Evolutionary conservation across 2,113 vertebrate species (phyloP).

Genomic region (Ranitomeya variabilis): DNA sequence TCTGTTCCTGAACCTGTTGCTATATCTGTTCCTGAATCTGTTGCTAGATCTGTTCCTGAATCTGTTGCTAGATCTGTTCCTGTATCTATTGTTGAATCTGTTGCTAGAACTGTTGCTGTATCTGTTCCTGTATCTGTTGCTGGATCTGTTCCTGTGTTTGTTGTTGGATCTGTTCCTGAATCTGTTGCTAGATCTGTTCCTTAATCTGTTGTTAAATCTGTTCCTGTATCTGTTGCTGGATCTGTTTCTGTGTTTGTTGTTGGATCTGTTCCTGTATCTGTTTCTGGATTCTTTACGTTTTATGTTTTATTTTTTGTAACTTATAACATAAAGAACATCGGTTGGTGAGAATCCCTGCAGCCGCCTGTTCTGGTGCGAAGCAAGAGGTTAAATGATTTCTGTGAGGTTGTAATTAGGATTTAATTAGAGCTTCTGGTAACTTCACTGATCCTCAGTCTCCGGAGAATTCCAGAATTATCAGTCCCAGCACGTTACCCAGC

Average conservation of each 20-base stretch:
- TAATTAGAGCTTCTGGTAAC: conserved; percentile 14
- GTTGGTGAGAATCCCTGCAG: background rate
- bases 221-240: background rate
- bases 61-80: background rate
- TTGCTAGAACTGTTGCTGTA: background rate
- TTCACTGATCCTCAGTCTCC: background rate
- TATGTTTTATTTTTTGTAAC: background rate
- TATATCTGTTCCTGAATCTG: background rate
- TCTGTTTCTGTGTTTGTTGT: background rate
- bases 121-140: background rate
- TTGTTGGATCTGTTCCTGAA: background rate
- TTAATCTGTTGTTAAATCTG: background rate
- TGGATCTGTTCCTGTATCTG: background rate
- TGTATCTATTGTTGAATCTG: no score
- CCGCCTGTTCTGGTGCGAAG: background rate
- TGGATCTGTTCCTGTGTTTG: background rate
- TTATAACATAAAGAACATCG: background rate
- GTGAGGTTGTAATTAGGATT: background rate
- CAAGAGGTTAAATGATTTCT: conserved; percentile 17
- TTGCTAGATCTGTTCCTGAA: background rate
- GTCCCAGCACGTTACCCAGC: background rate
- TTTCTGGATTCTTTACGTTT: background rate
- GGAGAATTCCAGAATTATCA: background rate
- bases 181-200: no score
- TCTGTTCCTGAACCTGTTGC: background rate